Evolutionary conservation across 2,113 vertebrate genomes (phyloP), one percentile per base, ranked within the genome.

Genomic region (Psammodynastes pulverulentus): DNA sequence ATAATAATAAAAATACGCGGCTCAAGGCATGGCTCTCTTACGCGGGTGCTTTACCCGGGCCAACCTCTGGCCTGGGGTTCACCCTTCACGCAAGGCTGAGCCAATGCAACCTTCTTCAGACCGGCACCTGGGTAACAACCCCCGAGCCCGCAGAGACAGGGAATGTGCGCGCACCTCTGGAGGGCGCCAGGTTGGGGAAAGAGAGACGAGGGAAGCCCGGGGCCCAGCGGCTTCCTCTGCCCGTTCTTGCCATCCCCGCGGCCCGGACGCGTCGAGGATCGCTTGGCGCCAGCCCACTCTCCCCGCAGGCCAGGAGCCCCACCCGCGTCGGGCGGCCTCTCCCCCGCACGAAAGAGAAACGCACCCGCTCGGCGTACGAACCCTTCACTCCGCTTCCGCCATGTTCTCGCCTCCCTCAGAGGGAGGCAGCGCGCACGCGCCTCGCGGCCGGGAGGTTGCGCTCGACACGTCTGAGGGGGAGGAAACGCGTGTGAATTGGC

Each of bases 351-450:
- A 45, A 8, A 85, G 45, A 58, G 87, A 89, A 48, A 91, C 39
- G 58, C 39, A n/a, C 91, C 87, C 67, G 4, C 91, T 94, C 23
- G 17, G 84, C 94, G 88, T 86, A 93, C 96, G 48, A 95, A 96
- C 93, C 95, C 96, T 96, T 98, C 97, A 97, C 97, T 97, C 96
- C 95, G 97, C 97, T 97, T 97, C 97, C 97, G 97, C 97, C 97
- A 98, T 98, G 96, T 98, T 98, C 97, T 97, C 96, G 34, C 97
- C 97, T 96, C 97, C 97, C 97, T 97, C 97, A 91, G 95, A 96
- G 96, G 96, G 95, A 46, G 84, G 91, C 0, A 94, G 92, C 94
- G 96, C 98, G 97, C 98, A 97, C 95, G 97, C 98, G 97, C 93
- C 89, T 51, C 90, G 86, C 84, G n/a, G 84, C 24, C n/a, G 12